Evolutionary conservation across 2,113 vertebrate genomes (phyloP).

Genomic region (Plectropomus leopardus): DNA sequence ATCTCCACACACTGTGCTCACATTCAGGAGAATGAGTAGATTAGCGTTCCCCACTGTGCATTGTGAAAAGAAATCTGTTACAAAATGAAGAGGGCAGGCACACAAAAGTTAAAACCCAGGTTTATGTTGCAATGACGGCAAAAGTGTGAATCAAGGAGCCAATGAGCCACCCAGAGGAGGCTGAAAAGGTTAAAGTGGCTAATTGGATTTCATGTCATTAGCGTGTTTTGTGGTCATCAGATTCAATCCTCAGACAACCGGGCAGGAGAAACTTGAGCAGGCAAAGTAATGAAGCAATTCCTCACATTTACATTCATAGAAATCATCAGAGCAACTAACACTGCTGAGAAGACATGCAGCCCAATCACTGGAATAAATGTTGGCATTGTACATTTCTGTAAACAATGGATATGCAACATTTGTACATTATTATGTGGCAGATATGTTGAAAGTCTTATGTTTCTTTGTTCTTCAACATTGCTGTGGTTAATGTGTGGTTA

Average conservation of each 20-base stretch:
- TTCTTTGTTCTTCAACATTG: no score
- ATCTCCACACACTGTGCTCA: neutral
- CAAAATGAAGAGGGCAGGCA: constrained; percentile 12
- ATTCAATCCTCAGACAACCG: constrained; percentile 40
- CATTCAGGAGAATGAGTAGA: neutral
- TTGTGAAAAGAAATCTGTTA: constrained; percentile 1
- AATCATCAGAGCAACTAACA: neutral
- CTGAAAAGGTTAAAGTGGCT: constrained; percentile 44
- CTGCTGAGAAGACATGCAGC: neutral
- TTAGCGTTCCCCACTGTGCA: neutral
- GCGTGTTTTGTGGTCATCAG: constrained; percentile 41
- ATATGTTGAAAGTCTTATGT: no score
- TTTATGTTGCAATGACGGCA: neutral
- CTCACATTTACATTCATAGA: constrained; percentile 28
- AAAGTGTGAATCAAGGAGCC: neutral
- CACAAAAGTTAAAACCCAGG: neutral
- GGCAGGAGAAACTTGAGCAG: constrained; percentile 27
- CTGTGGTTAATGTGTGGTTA: no score
- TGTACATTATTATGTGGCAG: no score
- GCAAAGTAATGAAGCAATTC: constrained; percentile 43
- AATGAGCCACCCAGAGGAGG: constrained; percentile 44
- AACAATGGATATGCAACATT: no score
- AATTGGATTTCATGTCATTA: constrained; percentile 63
- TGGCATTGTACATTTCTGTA: no score
- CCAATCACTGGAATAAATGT: no score